Conservation (phyloP, 2,888 invertebrate species). For the Drosophila antonietae region DNA sequence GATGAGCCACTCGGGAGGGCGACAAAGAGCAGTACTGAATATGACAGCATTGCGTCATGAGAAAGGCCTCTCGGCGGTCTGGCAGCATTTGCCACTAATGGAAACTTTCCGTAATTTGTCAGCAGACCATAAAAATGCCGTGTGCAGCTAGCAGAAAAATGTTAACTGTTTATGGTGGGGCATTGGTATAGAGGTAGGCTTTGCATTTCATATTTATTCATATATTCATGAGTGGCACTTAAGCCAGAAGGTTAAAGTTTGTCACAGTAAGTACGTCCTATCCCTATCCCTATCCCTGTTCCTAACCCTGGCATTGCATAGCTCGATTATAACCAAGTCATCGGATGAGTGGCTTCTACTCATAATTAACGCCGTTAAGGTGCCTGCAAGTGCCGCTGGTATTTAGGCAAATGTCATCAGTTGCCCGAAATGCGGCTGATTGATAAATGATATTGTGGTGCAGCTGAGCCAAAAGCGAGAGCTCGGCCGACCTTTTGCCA, state of each 20-base stretch:
- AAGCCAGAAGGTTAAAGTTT: conserved; percentile 66
- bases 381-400: conserved; percentile 27
- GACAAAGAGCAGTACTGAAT: not conserved
- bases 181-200: conserved; percentile 2
- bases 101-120: conserved; percentile 74
- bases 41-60: conserved; percentile 32
- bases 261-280: conserved; percentile 48
- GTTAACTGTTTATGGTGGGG: conserved; percentile 51
- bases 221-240: conserved; percentile 51
- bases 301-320: conserved; percentile 27
- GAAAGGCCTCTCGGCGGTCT: conserved; percentile 14
- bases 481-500: not conserved
- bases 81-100: conserved; percentile 59
- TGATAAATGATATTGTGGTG: conserved; percentile 54
- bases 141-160: conserved; percentile 63
- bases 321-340: conserved; percentile 33
- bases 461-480: not conserved
- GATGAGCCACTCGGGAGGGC: conserved; percentile 2
- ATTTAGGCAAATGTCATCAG: conserved; percentile 45
- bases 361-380: conserved; percentile 62
- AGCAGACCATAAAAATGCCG: conserved; percentile 70
- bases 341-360: conserved; percentile 21
- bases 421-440: conserved; percentile 26
- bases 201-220: conserved; percentile 38
- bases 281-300: not conserved